Evolutionary conservation across 2,888 invertebrate genomes (phyloP).

Genomic region (Parochlus steinenii): DNA sequence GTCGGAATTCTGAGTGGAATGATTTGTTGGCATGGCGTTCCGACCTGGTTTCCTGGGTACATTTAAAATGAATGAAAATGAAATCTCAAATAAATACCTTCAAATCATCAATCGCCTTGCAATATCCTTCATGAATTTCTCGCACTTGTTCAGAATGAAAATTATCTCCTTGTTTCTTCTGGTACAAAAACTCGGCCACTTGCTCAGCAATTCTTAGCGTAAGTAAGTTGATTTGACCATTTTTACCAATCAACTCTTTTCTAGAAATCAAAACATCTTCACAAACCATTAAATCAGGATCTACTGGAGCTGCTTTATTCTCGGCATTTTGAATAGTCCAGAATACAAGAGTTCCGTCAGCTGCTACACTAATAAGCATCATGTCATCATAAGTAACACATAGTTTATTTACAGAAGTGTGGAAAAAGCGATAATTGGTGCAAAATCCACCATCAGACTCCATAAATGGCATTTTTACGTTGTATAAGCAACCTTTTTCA

Average conservation of each 20-base stretch:
- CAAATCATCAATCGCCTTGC: slow-evolving; percentile 63
- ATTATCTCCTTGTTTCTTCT: slow-evolving; percentile 62
- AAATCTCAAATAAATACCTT: too few relatives aligned
- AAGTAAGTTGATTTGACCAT: slow-evolving; percentile 43
- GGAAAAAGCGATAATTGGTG: slow-evolving; percentile 29
- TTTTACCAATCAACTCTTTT: slow-evolving; percentile 62
- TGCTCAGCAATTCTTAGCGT: slow-evolving; percentile 57
- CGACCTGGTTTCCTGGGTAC: too few relatives aligned
- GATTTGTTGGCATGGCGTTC: too few relatives aligned
- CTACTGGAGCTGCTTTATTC: slow-evolving; percentile 50
- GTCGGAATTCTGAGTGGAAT: too few relatives aligned
- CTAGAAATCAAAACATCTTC: slow-evolving; percentile 72
- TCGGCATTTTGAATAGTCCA: slow-evolving; percentile 68
- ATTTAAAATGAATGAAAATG: too few relatives aligned
- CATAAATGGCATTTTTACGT: slow-evolving; percentile 44
- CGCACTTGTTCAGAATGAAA: slow-evolving; percentile 62
- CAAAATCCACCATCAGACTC: slow-evolving; percentile 28
- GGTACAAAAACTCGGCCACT: slow-evolving; percentile 76
- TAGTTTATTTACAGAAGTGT: slow-evolving; percentile 40
- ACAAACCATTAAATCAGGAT: slow-evolving; percentile 57
- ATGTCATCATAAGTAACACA: slow-evolving; percentile 65
- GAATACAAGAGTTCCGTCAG: slow-evolving; percentile 64
- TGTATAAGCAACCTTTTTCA: slow-evolving; percentile 55
- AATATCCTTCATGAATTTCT: slow-evolving; percentile 68
- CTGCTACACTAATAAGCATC: slow-evolving; percentile 53